Evolutionary conservation across 2,113 vertebrate species (phyloP).

Genomic region (Dermatemys mawii): DNA sequence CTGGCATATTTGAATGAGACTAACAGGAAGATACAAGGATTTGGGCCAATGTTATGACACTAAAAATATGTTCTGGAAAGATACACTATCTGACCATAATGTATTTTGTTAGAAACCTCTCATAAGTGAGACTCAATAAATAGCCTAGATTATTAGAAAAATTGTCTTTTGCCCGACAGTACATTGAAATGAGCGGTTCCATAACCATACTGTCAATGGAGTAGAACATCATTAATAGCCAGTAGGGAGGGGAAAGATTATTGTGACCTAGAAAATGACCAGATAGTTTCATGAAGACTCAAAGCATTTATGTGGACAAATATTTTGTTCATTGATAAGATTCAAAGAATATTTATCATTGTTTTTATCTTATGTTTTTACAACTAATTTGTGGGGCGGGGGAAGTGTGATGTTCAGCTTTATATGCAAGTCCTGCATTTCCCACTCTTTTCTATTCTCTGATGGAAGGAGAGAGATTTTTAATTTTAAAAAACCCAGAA

Average conservation of each 20-base stretch:
- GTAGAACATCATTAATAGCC: not conserved
- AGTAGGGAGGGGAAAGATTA: not conserved
- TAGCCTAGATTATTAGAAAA: not conserved
- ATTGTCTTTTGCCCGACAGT: not conserved
- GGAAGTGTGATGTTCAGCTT: not conserved
- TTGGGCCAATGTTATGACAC: not conserved
- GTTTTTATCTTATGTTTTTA: too few species aligned
- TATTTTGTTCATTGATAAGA: not conserved
- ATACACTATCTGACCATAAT: not conserved
- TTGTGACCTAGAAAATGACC: not conserved
- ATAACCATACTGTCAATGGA: not conserved
- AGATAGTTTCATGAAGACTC: not conserved
- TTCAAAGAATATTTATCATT: not conserved
- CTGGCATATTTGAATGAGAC: accelerated
- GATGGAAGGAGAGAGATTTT: not conserved
- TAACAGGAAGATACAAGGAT: not conserved
- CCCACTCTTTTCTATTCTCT: not conserved
- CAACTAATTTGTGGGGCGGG: not conserved
- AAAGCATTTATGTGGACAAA: not conserved
- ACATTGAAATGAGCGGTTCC: not conserved
- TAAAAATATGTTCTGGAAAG: not conserved
- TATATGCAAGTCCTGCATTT: not conserved
- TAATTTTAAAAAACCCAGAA: not conserved
- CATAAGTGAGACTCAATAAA: not conserved
- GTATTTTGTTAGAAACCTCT: not conserved